phyloP scores from a whole-genome alignment of 2,888 invertebrate species.

The Volucella inanis region DNA sequence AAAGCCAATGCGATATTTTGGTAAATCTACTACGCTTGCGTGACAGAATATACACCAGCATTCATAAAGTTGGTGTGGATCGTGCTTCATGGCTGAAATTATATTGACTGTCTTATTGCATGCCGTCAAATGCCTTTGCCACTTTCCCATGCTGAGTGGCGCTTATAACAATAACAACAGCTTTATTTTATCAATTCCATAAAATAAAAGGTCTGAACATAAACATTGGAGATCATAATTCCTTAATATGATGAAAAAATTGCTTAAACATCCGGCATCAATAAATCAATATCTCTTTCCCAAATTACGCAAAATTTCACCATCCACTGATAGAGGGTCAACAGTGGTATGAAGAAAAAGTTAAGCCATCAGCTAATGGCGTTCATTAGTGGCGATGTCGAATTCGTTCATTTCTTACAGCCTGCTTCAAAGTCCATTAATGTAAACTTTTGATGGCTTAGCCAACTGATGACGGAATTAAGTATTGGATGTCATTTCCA shows the following conservation, averaged over 20 bases:
- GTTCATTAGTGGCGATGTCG: not conserved
- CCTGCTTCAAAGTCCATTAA: conserved; percentile 30
- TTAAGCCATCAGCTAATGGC: conserved; percentile 10
- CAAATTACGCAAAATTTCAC: conserved; percentile 40
- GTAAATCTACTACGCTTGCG: not conserved
- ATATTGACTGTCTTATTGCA: too few relatives aligned
- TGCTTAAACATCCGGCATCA: conserved; percentile 16
- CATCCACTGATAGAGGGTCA: conserved; percentile 6
- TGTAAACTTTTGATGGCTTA: not conserved
- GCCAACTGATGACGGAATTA: not conserved
- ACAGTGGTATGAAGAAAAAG: not conserved
- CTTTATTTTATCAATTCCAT: too few relatives aligned
- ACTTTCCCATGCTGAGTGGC: too few relatives aligned
- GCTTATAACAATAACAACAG: too few relatives aligned
- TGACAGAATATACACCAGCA: not conserved
- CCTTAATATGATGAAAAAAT: conserved; percentile 17
- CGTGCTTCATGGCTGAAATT: not conserved
- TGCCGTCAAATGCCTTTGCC: too few relatives aligned
- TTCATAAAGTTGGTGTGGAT: not conserved
- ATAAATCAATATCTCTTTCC: conserved; percentile 41
- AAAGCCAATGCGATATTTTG: too few relatives aligned
- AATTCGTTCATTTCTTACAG: conserved; percentile 2
- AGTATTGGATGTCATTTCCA: conserved; percentile 34
- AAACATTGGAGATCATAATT: not conserved
- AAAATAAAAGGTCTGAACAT: not conserved